These are phyloP conservation scores for Nansenia antarctica DNA, from an alignment of 2,113 vertebrate genomes.

Conservation along the genomic window DNA sequence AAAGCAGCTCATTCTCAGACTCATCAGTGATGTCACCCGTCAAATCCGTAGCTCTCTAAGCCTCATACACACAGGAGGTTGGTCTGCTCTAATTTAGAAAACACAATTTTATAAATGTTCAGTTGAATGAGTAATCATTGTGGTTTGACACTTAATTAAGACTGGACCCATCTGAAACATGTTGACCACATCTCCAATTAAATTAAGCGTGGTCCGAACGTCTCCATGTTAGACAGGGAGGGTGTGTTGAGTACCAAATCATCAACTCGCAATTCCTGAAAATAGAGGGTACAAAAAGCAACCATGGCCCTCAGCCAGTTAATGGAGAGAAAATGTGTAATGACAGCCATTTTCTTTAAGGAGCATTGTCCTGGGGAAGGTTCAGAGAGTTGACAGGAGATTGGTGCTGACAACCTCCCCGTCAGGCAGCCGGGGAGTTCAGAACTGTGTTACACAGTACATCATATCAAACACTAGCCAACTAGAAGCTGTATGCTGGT, in stretches of 20 bases:
- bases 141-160: too few species aligned
- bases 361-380: constrained; percentile 46
- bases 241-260: constrained; percentile 54
- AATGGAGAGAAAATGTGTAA: constrained; percentile 54
- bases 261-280: constrained; percentile 62
- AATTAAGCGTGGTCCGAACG: too few species aligned
- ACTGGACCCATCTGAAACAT: too few species aligned
- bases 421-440: constrained; percentile 28
- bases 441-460: neutral
- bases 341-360: constrained; percentile 55
- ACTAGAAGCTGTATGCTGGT: neutral
- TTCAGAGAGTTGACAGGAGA: constrained; percentile 51
- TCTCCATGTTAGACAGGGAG: constrained; percentile 31
- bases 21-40: too few species aligned
- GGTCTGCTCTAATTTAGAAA: too few species aligned
- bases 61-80: too few species aligned
- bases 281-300: constrained; percentile 62
- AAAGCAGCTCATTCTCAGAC: too few species aligned
- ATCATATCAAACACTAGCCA: neutral
- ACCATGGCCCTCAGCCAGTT: constrained; percentile 46
- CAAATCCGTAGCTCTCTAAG: too few species aligned
- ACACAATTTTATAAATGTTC: too few species aligned
- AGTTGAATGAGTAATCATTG: too few species aligned
- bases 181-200: too few species aligned
- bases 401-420: constrained; percentile 45